These are phyloP conservation scores for Nomada hirtipes DNA, from an alignment of 2,888 invertebrate species.

Conservation along the genomic window DNA sequence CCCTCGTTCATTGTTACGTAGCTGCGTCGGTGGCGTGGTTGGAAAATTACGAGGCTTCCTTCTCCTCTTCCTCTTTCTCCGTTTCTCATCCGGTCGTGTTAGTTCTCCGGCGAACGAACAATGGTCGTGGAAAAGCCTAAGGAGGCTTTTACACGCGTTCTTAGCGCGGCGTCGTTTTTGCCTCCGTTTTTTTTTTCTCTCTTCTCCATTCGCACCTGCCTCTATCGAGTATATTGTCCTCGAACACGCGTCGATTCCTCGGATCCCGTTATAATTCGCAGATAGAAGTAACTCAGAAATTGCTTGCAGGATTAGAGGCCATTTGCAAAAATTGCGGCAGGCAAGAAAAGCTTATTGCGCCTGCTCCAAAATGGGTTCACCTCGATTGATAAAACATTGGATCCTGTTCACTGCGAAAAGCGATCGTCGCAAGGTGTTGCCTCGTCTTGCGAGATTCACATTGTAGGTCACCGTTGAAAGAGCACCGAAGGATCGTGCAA, in stretches of 20 bases:
- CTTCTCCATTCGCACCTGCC: neutral
- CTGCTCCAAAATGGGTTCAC: too few species aligned
- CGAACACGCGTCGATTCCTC: neutral
- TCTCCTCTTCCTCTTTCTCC: conserved; percentile 56
- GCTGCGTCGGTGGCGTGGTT: conserved; percentile 59
- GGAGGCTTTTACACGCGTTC: conserved; percentile 60
- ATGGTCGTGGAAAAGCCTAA: conserved; percentile 68
- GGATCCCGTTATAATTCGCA: neutral
- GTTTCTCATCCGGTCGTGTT: conserved; percentile 59
- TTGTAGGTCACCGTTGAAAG: conserved; percentile 46
- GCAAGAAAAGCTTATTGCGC: too few species aligned
- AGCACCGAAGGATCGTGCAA: conserved; percentile 54
- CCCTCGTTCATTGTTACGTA: conserved; percentile 67
- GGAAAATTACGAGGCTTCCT: conserved; percentile 70
- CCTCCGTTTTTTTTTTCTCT: neutral
- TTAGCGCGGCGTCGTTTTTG: conserved; percentile 15
- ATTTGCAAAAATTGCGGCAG: too few species aligned
- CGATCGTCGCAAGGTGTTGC: neutral
- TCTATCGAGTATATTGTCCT: neutral
- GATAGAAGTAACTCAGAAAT: too few species aligned
- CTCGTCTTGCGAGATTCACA: conserved; percentile 34
- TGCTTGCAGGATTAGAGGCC: too few species aligned
- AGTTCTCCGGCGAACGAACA: conserved; percentile 58
- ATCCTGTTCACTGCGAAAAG: neutral
- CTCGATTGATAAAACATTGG: neutral